Evolutionary conservation across 2,113 vertebrate species (phyloP), one percentile per base, ranked within the genome.

Genomic region (Dicrurus megarhynchus): DNA sequence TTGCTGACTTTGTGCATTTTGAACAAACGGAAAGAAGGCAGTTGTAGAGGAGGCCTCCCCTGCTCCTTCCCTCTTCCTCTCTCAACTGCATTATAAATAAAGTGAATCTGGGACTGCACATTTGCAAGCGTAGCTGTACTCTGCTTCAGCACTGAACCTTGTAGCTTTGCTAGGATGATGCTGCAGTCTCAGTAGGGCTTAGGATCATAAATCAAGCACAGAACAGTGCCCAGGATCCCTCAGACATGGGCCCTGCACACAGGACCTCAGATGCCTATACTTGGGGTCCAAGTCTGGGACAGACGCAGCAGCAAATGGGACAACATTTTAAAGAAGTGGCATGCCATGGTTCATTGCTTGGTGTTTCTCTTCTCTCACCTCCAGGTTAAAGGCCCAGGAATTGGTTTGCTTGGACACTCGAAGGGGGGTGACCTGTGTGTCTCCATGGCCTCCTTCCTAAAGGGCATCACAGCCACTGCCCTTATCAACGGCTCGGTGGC

Each of bases 381-480:
- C 26, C 75, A 98, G 98, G 95, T 98, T 79, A 97, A 97, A 91
- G 97, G 98, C 67, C 98, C 97, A 5, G 97, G 98, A 27, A 96
- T 99, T 76, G 99, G 99, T 16, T 88, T 99, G 85, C 89, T 99
- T 80, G 99, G 99, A 17, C 94, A 98, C 88, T 99, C 99, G 1
- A 98, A 99, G 61, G 98, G 98, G 20, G 99, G 98, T 33, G 98
- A 98, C 59, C 81, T 99, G 55, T 99, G 98, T 6, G 4, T 99
- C 84, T 97, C 96, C 4, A 99, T 99, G 98, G 97, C 99, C 17
- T 98, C 99, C 15, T 99, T 99, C 92, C 97, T 99, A 42, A 97
- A 98, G 77, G 98, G 98, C 53, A 96, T 99, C 84, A 84, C 97
- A 4, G 99, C 98, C 15, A 98, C 98, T 0, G 98, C 98, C 57